Evolutionary conservation across 2,113 vertebrate species (phyloP).

Genomic region (Montifringilla adamsi): DNA sequence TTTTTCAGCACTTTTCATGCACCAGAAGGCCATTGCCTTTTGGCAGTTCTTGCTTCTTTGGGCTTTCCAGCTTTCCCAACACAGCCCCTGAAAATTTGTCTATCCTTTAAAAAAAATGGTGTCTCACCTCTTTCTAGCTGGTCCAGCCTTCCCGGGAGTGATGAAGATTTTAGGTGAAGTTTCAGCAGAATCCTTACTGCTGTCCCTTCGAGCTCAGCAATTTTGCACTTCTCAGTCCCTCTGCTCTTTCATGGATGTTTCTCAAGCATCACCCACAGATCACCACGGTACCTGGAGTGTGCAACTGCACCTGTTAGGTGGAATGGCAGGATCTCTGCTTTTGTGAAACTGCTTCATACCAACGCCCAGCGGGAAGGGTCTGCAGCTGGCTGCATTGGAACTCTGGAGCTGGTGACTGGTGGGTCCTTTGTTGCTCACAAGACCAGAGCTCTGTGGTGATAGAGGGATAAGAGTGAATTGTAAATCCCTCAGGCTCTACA

Average conservation of each 20-base stretch:
- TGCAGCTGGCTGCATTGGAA: neutral
- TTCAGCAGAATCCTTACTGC: neutral
- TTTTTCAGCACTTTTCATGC: neutral
- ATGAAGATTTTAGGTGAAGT: neutral
- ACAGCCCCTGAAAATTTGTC: neutral
- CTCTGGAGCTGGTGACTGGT: neutral
- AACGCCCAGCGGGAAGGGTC: neutral
- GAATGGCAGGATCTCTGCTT: neutral
- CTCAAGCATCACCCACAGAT: neutral
- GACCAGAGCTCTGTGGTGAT: neutral
- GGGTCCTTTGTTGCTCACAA: neutral
- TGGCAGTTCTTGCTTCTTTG: neutral
- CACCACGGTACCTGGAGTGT: rapidly evolving
- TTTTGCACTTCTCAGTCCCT: neutral
- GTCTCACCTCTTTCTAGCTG: neutral
- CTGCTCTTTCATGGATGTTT: neutral
- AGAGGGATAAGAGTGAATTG: neutral
- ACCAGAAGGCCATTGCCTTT: neutral
- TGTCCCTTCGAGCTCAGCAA: neutral
- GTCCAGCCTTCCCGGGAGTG: neutral
- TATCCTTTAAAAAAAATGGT: rapidly evolving
- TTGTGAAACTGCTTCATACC: neutral
- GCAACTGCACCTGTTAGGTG: neutral
- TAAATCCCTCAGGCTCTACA: neutral
- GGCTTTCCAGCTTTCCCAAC: neutral